A percentile compares a stretch with the other conserved stretches of the same genome.
Conservation (phyloP, 2,888 invertebrate genomes). For the Hemicrepidius hirtus region DNA sequence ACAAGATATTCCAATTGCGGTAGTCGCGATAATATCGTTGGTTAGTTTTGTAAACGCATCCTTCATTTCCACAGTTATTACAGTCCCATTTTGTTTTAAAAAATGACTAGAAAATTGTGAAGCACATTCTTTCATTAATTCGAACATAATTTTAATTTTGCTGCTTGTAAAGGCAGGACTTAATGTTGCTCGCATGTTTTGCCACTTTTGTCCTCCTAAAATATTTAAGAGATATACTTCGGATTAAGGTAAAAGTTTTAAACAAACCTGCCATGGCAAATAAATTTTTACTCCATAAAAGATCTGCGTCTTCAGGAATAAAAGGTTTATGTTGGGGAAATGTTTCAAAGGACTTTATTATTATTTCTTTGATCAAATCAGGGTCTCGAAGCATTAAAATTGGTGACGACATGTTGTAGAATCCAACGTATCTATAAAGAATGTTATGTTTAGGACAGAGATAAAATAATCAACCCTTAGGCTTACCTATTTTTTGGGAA, state of each 20-base stretch:
- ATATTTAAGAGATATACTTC: too few species aligned
- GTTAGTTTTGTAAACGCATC: slow-evolving; percentile 72
- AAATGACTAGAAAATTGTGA: slow-evolving; percentile 59
- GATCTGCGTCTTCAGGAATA: slow-evolving; percentile 60
- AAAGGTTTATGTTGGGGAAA: slow-evolving; percentile 55
- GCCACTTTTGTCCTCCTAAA: slow-evolving; percentile 56
- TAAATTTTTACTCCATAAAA: slow-evolving; percentile 70
- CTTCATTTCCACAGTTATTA: slow-evolving; percentile 65
- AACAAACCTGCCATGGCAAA: slow-evolving; percentile 43
- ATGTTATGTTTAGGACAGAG: too few species aligned
- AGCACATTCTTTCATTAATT: slow-evolving; percentile 60
- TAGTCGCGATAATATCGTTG: slow-evolving; percentile 75
- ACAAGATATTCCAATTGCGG: slow-evolving; percentile 74
- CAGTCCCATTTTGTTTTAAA: slow-evolving; percentile 51
- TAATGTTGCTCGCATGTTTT: slow-evolving; percentile 69
- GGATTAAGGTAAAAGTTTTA: too few species aligned
- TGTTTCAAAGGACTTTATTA: slow-evolving; percentile 69
- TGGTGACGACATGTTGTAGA: slow-evolving; percentile 60
- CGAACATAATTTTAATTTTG: slow-evolving; percentile 66
- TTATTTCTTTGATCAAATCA: slow-evolving; percentile 74
- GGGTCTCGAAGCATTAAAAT: slow-evolving; percentile 72
- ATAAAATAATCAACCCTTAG: too few species aligned
- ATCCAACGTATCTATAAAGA: slow-evolving; percentile 13
- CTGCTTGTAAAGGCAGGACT: slow-evolving; percentile 68
- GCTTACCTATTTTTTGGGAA: neutral